A percentile compares a stretch with the other conserved stretches of the same genome.
phyloP scores from a whole-genome alignment of 1,140 invertebrate genomes.

The Lordiphosa clarofinis region DNA sequence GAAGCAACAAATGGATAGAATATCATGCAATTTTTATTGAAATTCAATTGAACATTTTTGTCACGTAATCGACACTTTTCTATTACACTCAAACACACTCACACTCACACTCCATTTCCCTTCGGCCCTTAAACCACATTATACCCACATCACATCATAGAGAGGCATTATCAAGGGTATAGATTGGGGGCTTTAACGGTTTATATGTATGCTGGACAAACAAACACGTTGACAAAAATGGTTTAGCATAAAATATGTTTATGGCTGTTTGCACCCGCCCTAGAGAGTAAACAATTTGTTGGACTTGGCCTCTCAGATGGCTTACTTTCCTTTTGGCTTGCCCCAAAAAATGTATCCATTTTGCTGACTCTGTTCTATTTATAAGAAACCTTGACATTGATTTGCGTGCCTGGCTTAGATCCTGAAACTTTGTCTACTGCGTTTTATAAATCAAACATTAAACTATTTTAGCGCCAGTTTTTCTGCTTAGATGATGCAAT shows the following conservation, averaged over 20 bases:
- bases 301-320: not conserved
- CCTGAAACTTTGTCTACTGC: conserved; percentile 21
- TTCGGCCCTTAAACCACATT: conserved; percentile 13
- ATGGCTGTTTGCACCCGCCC: conserved; percentile 40
- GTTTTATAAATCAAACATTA: conserved; percentile 32
- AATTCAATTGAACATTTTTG: conserved; percentile 77
- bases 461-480: conserved; percentile 18
- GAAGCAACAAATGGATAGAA: conserved; percentile 69
- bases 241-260: conserved; percentile 67
- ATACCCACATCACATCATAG: conserved; percentile 64
- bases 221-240: conserved; percentile 68
- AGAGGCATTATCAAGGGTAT: conserved; percentile 44
- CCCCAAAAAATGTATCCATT: not conserved
- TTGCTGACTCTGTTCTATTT: conserved; percentile 34
- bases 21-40: conserved; percentile 62
- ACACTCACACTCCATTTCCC: not conserved
- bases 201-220: conserved; percentile 45
- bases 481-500: conserved; percentile 1
- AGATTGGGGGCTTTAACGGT: conserved; percentile 47
- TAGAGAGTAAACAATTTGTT: conserved; percentile 1
- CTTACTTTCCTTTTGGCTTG: not conserved
- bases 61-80: conserved; percentile 77
- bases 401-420: conserved; percentile 36
- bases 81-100: conserved; percentile 33
- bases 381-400: conserved; percentile 46